These are phyloP conservation scores for Spodoptera litura DNA, from an alignment of 1,140 invertebrate genomes.

Conservation along the genomic window DNA sequence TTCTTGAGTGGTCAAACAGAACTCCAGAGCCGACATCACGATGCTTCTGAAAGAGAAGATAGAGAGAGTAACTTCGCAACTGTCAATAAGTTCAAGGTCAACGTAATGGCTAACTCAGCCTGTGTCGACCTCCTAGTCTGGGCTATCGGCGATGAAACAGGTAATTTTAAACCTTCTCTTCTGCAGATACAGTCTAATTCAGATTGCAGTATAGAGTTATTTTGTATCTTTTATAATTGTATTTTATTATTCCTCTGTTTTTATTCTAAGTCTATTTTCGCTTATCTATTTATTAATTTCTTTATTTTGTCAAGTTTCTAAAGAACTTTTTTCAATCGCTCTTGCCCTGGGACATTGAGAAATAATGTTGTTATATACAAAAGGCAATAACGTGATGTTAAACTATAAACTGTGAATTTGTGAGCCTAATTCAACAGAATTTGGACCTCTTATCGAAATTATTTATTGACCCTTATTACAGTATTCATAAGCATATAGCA, in stretches of 20 bases:
- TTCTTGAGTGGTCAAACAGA: conserved; percentile 97
- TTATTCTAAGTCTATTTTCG: conserved; percentile 7
- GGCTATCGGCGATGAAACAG: conserved; percentile 98
- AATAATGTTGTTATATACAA: too few species aligned
- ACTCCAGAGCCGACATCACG: conserved; percentile 93
- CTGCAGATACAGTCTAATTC: neutral
- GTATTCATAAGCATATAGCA: too few species aligned
- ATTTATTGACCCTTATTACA: too few species aligned
- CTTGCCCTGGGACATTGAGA: too few species aligned
- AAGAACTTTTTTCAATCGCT: neutral
- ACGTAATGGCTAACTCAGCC: conserved; percentile 98
- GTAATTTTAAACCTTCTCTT: conserved; percentile 84
- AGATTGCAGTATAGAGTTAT: neutral
- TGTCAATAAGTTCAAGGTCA: conserved; percentile 97
- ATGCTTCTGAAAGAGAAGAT: conserved; percentile 93
- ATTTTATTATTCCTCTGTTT: neutral
- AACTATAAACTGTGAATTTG: too few species aligned
- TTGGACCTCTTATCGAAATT: too few species aligned
- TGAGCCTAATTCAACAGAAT: too few species aligned
- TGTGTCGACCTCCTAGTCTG: conserved; percentile 99
- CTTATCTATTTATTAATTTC: conserved; percentile 16
- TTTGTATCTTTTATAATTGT: neutral
- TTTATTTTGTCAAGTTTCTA: conserved; percentile 20
- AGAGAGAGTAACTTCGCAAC: conserved; percentile 92
- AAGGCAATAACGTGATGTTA: too few species aligned